These are phyloP conservation scores for Actenoides hombroni DNA, from an alignment of 2,113 vertebrate genomes.

Conservation along the genomic window DNA sequence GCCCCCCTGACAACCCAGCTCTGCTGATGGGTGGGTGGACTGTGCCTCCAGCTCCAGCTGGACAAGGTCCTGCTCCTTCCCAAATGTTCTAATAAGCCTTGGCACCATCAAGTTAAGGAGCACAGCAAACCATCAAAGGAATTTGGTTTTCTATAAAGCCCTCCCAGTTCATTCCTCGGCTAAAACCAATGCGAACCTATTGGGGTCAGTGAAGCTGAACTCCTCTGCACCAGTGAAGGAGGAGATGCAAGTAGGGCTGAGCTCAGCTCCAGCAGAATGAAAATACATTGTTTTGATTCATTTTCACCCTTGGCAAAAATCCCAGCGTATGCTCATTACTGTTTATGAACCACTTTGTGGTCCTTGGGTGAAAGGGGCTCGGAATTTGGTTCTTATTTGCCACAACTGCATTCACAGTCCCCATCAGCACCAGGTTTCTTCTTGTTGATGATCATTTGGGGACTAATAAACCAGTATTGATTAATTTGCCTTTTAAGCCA, in stretches of 20 bases:
- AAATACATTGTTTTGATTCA: background rate
- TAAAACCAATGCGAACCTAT: background rate
- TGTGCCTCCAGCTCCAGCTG: background rate
- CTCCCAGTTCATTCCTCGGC: background rate
- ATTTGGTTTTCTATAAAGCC: no score
- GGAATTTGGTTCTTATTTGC: background rate
- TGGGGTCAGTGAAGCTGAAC: background rate
- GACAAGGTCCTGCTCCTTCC: background rate
- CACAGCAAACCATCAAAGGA: background rate
- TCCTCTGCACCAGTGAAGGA: background rate
- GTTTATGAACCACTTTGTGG: background rate
- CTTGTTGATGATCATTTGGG: background rate
- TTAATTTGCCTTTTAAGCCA: background rate
- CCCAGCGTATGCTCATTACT: background rate
- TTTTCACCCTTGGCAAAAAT: background rate
- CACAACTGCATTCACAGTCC: background rate
- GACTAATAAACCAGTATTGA: background rate
- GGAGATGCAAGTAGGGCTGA: background rate
- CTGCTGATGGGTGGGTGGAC: background rate
- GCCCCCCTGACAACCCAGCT: background rate
- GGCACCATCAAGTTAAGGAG: background rate
- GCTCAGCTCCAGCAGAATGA: background rate
- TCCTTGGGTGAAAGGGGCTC: background rate
- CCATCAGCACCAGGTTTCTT: background rate
- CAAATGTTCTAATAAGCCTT: background rate